Evolutionary conservation across 2,113 vertebrate species (phyloP).

Genomic region (Misgurnus anguillicaudatus): DNA sequence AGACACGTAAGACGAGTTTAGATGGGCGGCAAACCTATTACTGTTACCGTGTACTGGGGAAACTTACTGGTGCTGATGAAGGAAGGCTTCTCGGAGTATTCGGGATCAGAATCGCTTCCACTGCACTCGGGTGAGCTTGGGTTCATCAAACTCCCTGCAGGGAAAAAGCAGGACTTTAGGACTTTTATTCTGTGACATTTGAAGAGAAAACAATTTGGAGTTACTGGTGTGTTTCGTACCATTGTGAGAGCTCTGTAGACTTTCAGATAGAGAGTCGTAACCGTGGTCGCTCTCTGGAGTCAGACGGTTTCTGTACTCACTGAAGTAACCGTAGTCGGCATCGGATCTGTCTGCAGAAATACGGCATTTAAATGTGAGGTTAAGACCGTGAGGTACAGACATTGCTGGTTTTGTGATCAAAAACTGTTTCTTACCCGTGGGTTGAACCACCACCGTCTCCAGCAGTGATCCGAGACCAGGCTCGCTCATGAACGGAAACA

Average conservation of each 20-base stretch:
- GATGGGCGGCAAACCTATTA: too few species aligned
- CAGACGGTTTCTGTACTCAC: constrained; percentile 57
- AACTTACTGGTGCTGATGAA: constrained; percentile 56
- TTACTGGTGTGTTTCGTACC: constrained; percentile 62
- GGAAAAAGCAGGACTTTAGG: background rate
- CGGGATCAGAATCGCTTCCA: constrained; percentile 86
- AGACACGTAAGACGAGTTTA: background rate
- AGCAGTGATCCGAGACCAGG: constrained; percentile 21
- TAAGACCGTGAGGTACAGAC: too few species aligned
- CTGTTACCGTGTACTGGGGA: too few species aligned
- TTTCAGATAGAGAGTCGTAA: constrained; percentile 79
- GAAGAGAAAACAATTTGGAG: too few species aligned
- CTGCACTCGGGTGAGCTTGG: constrained; percentile 86
- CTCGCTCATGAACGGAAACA: constrained; percentile 66
- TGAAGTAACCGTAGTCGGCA: constrained; percentile 64
- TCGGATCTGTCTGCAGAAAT: constrained; percentile 56
- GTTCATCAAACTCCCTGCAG: constrained; percentile 68
- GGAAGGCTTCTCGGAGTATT: constrained; percentile 72
- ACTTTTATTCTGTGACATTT: background rate
- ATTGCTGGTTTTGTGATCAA: too few species aligned
- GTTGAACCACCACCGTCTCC: constrained; percentile 56
- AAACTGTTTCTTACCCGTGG: constrained; percentile 13
- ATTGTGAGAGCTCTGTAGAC: constrained; percentile 78
- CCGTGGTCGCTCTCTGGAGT: constrained; percentile 65
- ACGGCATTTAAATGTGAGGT: background rate